Conservation (phyloP, 2,113 vertebrate genomes). For the Cyanoderma ruficeps region DNA sequence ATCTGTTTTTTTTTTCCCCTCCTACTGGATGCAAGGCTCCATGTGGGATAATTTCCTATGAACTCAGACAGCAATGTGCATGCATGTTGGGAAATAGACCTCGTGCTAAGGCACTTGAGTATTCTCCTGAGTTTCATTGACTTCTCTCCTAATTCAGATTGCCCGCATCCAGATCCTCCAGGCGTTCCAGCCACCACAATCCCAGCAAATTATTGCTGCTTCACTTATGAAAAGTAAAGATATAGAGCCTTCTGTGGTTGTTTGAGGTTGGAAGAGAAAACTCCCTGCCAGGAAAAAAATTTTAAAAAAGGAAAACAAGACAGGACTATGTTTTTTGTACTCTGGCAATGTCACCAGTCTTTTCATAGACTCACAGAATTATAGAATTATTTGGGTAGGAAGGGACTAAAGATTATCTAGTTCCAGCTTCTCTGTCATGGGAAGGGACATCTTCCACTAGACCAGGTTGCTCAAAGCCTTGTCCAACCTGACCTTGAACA, state of each 20-base stretch:
- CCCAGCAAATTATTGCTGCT: not conserved
- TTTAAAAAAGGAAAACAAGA: not conserved
- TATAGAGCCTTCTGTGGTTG: not conserved
- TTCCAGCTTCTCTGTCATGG: not conserved
- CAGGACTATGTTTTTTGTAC: not conserved
- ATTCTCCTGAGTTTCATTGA: not conserved
- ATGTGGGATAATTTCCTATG: not conserved
- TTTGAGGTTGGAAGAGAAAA: not conserved
- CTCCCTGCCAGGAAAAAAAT: not conserved
- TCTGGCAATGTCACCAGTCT: not conserved
- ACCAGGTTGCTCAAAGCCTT: not conserved
- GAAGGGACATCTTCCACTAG: not conserved
- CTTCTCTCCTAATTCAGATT: conserved; percentile 6
- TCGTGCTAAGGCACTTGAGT: not conserved
- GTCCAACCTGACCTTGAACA: not conserved
- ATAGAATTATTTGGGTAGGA: not conserved
- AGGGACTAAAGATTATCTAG: not conserved
- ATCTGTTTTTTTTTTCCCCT: not conserved
- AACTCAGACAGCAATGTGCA: not conserved
- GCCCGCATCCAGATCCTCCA: not conserved
- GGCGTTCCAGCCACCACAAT: not conserved
- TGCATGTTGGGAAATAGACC: not conserved
- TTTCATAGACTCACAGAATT: not conserved
- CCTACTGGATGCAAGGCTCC: not conserved
- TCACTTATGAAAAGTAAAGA: not conserved